A percentile compares a stretch with the other conserved stretches of the same genome.
Evolutionary conservation across 2,797 vertebrate genomes (phyloP).

Genomic region (Sebastiscus tertius): DNA sequence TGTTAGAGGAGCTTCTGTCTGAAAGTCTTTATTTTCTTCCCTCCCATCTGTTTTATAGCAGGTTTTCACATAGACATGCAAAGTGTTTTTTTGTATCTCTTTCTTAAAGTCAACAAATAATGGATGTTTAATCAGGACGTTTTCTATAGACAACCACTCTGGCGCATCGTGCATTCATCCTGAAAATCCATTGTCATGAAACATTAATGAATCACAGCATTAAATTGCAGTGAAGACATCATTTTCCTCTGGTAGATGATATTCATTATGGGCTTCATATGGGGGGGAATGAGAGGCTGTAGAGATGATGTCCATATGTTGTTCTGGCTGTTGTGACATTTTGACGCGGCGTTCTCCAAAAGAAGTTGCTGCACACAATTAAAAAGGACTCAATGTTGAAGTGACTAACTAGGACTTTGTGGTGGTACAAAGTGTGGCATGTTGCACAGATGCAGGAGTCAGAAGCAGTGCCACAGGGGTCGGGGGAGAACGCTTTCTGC

Average conservation of each 20-base stretch:
- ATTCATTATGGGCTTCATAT: conserved; percentile 8
- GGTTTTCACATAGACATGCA: neutral
- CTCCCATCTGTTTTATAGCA: neutral
- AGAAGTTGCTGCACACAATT: conserved; percentile 1
- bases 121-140: neutral
- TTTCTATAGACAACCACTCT: neutral
- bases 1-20: conserved; percentile 27
- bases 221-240: conserved; percentile 47
- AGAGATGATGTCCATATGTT: neutral
- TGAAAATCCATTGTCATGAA: conserved; percentile 62
- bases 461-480: conserved; percentile 41
- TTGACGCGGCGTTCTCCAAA: conserved; percentile 1
- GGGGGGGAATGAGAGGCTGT: neutral
- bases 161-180: conserved; percentile 49
- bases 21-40: conserved; percentile 19
- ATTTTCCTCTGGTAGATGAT: conserved; percentile 35
- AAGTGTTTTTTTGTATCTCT: neutral
- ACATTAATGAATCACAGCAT: conserved; percentile 66
- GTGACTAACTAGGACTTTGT: neutral
- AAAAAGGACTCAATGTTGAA: neutral
- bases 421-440: conserved; percentile 16
- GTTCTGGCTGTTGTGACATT: neutral
- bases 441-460: conserved; percentile 57
- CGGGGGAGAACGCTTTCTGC: conserved; percentile 52
- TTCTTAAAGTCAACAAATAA: neutral